Percentiles rank a stretch among this genome's conserved stretches.
These are phyloP conservation scores for Forbesichthys papilliferus DNA, from an alignment of 2,113 vertebrate species.

Conservation along the genomic window DNA sequence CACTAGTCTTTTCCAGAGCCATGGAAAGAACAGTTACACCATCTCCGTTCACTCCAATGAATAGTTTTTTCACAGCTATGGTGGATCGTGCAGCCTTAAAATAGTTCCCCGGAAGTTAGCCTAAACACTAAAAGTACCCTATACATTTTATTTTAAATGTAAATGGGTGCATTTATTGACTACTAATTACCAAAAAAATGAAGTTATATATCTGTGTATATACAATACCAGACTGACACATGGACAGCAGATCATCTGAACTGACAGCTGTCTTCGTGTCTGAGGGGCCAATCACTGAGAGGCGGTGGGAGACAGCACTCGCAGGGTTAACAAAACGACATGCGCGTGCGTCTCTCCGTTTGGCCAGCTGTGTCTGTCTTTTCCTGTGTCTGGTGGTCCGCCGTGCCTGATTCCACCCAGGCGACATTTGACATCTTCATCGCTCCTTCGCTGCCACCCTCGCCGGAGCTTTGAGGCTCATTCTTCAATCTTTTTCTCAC, in stretches of 20 bases:
- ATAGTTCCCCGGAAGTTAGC: too few species aligned
- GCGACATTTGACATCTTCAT: neutral
- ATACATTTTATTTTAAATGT: too few species aligned
- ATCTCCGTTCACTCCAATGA: too few species aligned
- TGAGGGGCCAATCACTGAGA: slow-evolving; percentile 31
- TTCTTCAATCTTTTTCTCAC: neutral
- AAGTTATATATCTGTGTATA: too few species aligned
- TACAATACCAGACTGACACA: slow-evolving; percentile 22
- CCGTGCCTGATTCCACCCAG: slow-evolving; percentile 6
- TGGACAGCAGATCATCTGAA: slow-evolving; percentile 2
- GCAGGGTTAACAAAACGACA: slow-evolving; percentile 33
- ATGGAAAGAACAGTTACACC: too few species aligned
- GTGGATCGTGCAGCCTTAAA: too few species aligned
- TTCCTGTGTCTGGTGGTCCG: slow-evolving; percentile 1
- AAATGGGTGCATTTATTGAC: too few species aligned
- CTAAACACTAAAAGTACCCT: too few species aligned
- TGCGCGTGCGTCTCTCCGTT: slow-evolving; percentile 6
- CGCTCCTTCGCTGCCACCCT: too few species aligned
- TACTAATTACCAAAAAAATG: too few species aligned
- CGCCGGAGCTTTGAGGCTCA: neutral
- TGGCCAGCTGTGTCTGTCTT: neutral
- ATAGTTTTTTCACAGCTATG: too few species aligned
- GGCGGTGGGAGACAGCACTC: slow-evolving; percentile 28
- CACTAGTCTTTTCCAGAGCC: too few species aligned
- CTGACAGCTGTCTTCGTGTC: slow-evolving; percentile 51